These are phyloP conservation scores for Choloepus hoffmanni DNA, from an alignment of 2,113 vertebrate genomes.

Conservation along the genomic window DNA sequence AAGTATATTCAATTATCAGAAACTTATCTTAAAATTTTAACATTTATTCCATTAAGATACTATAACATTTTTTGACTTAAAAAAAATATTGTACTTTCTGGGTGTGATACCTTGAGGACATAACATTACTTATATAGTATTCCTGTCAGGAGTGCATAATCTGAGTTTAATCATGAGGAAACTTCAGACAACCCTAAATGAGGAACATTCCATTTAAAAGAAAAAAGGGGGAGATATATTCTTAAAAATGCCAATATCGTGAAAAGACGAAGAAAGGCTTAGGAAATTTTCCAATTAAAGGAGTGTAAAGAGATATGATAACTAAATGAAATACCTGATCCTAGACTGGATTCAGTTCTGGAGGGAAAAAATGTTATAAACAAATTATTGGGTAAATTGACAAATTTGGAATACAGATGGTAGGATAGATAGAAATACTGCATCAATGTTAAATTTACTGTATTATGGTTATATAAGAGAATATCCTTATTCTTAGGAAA, in stretches of 20 bases:
- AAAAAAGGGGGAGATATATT: neutral
- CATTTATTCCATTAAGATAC: neutral
- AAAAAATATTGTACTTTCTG: neutral
- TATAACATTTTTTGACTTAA: neutral
- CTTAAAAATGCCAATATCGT: neutral
- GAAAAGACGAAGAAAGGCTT: neutral
- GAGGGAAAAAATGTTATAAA: neutral
- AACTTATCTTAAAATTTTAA: slow-evolving; percentile 34
- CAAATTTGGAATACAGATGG: neutral
- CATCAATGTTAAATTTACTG: neutral
- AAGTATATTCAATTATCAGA: neutral
- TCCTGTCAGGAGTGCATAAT: neutral
- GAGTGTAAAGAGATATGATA: neutral
- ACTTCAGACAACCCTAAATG: neutral
- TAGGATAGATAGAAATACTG: neutral
- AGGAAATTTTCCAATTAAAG: slow-evolving; percentile 18
- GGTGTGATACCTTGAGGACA: neutral
- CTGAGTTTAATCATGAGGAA: slow-evolving; percentile 20
- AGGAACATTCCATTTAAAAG: neutral
- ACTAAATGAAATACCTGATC: neutral
- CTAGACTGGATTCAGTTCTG: slow-evolving; percentile 1
- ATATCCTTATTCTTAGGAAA: neutral
- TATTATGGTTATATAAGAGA: neutral
- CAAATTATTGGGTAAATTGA: neutral
- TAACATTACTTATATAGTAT: neutral